Evolutionary conservation across 2,797 vertebrate species (phyloP), one percentile per base, ranked within the genome.

Genomic region (Falco peregrinus): DNA sequence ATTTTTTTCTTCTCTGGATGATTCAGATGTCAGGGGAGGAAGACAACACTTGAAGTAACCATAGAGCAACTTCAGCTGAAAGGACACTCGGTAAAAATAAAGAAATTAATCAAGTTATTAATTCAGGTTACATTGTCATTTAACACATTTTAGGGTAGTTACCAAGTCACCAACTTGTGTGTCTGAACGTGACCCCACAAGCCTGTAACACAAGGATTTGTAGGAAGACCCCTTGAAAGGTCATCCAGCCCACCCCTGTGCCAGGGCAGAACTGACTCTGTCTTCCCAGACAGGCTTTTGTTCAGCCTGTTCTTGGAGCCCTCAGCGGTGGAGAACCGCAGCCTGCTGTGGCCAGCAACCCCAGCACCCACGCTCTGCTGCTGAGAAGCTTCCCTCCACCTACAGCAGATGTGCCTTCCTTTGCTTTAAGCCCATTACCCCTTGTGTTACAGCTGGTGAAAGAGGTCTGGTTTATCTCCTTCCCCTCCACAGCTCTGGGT

Each of bases 301-400:
- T 59, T 24, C 74, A 79, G 43, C 59, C 70, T 59, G 0, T 45
- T 47, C 50, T 50, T 18, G 76, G 73, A 86, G 73, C 76, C 33
- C 60, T 53, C 39, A 13, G 68, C 1, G 2, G 8, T 2, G 37
- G 37, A 20, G 64, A 89, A 7, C 12, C 0, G 0, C 63, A 81
- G 60, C 33, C 84, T 29, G 85, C 20, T 1, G 0, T 11, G 0
- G 69, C 5, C 2, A 64, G 54, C 0, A 0, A 24, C 17, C 50
- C 70, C 57, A 9, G 45, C 0, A 0, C 25, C 0, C 16, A 1
- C 35, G 41, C 78, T 29, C 18, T 50, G 74, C 22, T 1, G 0
- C 80, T 1, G 0, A 51, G 77, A 25, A 25, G 7, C 37, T 57
- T 54, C 65, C 31, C 39, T 43, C 59, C 77, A 68, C n/a, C 86